A percentile compares a stretch with the other conserved stretches of the same genome.
Evolutionary conservation across 1,140 invertebrate genomes (phyloP).

Genomic region (Himalopsyche phryganea): DNA sequence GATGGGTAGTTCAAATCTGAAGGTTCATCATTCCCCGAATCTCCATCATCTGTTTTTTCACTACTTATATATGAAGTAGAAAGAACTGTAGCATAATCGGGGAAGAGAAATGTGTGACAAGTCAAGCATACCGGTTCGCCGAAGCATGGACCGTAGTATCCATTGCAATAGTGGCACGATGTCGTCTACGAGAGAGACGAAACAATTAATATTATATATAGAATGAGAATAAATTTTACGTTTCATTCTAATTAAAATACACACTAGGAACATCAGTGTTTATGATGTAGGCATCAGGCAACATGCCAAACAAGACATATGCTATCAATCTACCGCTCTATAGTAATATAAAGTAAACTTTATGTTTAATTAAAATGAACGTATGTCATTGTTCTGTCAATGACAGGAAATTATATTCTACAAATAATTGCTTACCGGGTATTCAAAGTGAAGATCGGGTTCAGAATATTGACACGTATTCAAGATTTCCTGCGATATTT

Average conservation of each 20-base stretch:
- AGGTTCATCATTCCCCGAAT: conserved; percentile 93
- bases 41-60: conserved; percentile 85
- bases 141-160: conserved; percentile 89
- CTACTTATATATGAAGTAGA: conserved; percentile 56
- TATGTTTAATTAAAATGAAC: not conserved
- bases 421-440: conserved; percentile 7
- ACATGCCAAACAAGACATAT: not conserved
- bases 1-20: conserved; percentile 61
- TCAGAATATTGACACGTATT: conserved; percentile 15
- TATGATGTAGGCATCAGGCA: not conserved
- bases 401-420: not conserved
- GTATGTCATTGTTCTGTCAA: not conserved
- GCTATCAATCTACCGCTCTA: no score
- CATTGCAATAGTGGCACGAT: conserved; percentile 80
- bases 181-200: conserved; percentile 52
- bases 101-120: conserved; percentile 88
- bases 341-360: no score
- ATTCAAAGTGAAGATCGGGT: conserved; percentile 20
- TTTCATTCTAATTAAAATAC: not conserved
- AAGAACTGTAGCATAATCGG: conserved; percentile 65
- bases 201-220: not conserved
- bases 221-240: not conserved
- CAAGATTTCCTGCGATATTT: conserved; percentile 15
- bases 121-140: conserved; percentile 88
- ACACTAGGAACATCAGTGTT: not conserved